Conservation (phyloP, 2,113 vertebrate species). For the Hemichromis elongatus region DNA sequence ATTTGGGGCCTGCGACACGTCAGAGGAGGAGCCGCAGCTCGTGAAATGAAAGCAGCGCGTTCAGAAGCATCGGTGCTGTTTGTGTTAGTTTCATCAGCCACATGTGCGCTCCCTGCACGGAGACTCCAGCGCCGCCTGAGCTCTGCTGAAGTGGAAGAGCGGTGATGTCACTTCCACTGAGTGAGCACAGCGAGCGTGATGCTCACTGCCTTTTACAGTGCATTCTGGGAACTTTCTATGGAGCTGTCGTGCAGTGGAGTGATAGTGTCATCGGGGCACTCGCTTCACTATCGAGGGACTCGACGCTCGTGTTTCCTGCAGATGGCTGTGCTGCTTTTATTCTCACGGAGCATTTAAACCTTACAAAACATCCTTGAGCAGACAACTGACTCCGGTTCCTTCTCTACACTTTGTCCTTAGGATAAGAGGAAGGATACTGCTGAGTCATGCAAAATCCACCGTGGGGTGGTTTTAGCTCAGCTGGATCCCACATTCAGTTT, state of each 20-base stretch:
- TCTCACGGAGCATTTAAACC: not conserved
- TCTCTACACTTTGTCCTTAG: not conserved
- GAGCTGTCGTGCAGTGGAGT: not conserved
- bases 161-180: constrained; percentile 30
- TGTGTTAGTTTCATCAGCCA: not conserved
- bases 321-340: not conserved
- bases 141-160: constrained; percentile 5
- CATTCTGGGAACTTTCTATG: constrained; percentile 24
- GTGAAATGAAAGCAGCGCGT: not conserved
- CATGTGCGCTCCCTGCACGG: not conserved
- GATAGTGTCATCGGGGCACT: not conserved
- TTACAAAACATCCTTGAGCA: not conserved
- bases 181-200: not conserved
- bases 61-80: not conserved
- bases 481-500: not conserved
- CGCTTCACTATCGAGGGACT: not conserved
- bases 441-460: not conserved
- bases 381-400: not conserved
- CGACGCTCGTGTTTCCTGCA: not conserved
- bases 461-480: not conserved
- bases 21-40: not conserved
- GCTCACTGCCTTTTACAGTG: not conserved
- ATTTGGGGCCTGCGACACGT: not conserved
- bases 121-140: not conserved
- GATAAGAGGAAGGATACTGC: not conserved